Base-by-base conservation (phyloP, 2,888 invertebrate species). In the Amiota minor region DNA sequence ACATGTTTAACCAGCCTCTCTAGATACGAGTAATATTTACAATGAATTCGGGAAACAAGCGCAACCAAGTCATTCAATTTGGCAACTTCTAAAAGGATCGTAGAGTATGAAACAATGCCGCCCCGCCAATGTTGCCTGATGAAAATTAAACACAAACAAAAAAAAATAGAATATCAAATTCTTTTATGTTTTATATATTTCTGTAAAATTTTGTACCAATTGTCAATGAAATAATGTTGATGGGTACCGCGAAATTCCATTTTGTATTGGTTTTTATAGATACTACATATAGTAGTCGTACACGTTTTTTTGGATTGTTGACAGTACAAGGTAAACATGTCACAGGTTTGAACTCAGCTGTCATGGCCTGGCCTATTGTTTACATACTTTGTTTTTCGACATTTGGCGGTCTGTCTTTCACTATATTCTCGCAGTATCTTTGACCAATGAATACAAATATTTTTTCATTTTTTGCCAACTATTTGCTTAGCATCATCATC, bases 1-100 rank as follows among this genome's bases (percentile, higher is more conserved):
- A 65, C 49, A 65, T 65, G 65, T 65, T 65, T 65, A 65, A 65
- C 49, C 65, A 49, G 35, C 35, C 2, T 35, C 35, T 35, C 35
- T 35, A 35, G 35, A 35, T 35, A 35, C 35, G 35, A 35, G 35
- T 35, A 8, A 35, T 23, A 23, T 3, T 3, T 35, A 35, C 35
- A 35, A 35, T 35, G 35, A 35, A 35, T 35, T 35, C 35, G 35
- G 35, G 6, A 35, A 35, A 35, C 35, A 35, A 35, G 35, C 2
- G 35, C 35, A 35, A 35, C 35, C 35, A 35, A 35, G 35, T 35
- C 35, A 6, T 35, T 35, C 35, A 35, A 35, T 35, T 35, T 6
- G 6, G 6, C 2, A 35, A 35, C 35, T 6, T 35, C 2, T 8
- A 35, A 35, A 35, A 6, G 35, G 35, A 35, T 35, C 35, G 4